phyloP scores from a whole-genome alignment of 1,140 invertebrate species.

The Lepidotrigona ventralis region DNA sequence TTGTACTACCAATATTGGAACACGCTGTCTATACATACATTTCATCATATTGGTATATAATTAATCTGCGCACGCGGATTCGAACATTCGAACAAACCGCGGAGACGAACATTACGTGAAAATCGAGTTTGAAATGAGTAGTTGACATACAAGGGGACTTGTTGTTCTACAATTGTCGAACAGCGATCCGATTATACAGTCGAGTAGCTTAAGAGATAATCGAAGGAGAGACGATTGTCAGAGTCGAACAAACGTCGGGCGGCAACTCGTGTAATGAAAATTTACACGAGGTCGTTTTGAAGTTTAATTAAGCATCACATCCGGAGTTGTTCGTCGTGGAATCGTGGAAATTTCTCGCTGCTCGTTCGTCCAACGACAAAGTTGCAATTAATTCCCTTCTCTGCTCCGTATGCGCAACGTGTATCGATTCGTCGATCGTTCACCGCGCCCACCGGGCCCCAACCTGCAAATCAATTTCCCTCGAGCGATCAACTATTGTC shows the following conservation, averaged over 20 bases:
- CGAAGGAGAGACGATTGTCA: background rate
- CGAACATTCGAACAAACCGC: too few species aligned
- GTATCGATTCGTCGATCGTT: conserved; percentile 43
- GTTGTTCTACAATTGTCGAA: too few species aligned
- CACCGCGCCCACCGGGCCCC: conserved; percentile 36
- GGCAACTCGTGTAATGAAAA: background rate
- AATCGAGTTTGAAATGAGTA: too few species aligned
- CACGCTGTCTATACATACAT: too few species aligned
- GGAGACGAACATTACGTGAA: too few species aligned
- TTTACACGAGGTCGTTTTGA: background rate
- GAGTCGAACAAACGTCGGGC: background rate
- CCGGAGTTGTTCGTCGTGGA: background rate
- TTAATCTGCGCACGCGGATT: too few species aligned
- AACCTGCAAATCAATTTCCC: conserved; percentile 40
- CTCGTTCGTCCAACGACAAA: too few species aligned
- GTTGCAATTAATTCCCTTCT: conserved; percentile 29
- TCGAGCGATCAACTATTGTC: conserved; percentile 28
- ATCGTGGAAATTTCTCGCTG: background rate
- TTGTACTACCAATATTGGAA: too few species aligned
- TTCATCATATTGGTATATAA: too few species aligned
- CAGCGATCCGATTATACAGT: background rate
- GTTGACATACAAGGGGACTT: too few species aligned
- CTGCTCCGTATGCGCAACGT: conserved; percentile 20
- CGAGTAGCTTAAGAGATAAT: background rate
- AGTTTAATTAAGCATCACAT: background rate